phyloP scores from a whole-genome alignment of 2,797 vertebrate species.

The Eupleurogrammus muticus region DNA sequence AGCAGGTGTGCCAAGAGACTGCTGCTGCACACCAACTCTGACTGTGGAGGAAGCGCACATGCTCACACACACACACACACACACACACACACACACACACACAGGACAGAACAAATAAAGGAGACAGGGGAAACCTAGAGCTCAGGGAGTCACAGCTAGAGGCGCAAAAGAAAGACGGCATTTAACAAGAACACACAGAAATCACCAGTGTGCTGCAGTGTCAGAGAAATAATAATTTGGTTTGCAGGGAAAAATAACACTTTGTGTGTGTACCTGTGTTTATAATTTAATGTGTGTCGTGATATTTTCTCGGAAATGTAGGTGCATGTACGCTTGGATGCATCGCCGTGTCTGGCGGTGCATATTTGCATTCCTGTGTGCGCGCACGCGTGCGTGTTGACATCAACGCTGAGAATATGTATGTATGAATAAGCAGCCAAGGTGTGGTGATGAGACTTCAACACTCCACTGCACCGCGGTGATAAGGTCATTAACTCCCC shows the following conservation, averaged over 20 bases:
- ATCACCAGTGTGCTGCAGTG: neutral
- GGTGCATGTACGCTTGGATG: neutral
- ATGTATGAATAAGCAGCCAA: constrained; percentile 42
- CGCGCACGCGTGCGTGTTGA: constrained; percentile 8
- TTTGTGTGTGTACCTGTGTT: neutral
- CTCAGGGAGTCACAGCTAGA: too few species aligned
- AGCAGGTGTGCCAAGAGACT: too few species aligned
- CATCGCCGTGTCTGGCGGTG: constrained; percentile 16
- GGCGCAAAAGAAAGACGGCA: too few species aligned
- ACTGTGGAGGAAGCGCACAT: too few species aligned
- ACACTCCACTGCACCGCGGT: constrained; percentile 60
- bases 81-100: too few species aligned
- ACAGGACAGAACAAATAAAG: too few species aligned
- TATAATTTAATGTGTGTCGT: constrained; percentile 11
- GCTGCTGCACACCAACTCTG: too few species aligned
- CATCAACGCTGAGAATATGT: constrained; percentile 30
- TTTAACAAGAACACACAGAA: neutral
- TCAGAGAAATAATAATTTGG: too few species aligned
- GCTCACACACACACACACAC: too few species aligned
- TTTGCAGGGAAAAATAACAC: too few species aligned
- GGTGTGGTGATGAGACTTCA: constrained; percentile 61
- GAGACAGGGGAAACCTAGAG: too few species aligned
- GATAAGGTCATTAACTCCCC: constrained; percentile 77
- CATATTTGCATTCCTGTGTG: constrained; percentile 20
- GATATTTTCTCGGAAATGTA: constrained; percentile 3